Percentiles rank a stretch among this genome's conserved stretches.
Evolutionary conservation across 2,797 vertebrate genomes (phyloP).

Genomic region (Malacoctenus gilli): DNA sequence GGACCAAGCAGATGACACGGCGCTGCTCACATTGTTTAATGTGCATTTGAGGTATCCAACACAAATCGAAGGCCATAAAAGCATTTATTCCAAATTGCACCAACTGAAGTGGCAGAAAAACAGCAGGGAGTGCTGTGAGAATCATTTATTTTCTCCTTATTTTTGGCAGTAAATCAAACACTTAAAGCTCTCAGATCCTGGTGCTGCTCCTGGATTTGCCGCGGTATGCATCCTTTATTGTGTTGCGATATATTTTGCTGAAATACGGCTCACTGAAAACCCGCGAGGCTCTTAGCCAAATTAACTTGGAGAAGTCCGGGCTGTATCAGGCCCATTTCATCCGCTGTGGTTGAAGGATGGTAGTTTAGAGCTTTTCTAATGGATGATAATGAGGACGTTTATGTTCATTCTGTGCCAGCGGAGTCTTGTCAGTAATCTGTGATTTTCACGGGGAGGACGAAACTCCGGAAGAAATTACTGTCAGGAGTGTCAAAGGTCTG

Average conservation of each 20-base stretch:
- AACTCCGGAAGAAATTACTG: slow-evolving; percentile 23
- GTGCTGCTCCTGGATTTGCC: slow-evolving; percentile 23
- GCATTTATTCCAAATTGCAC: no score
- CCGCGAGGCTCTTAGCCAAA: slow-evolving; percentile 41
- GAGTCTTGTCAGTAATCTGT: slow-evolving; percentile 14
- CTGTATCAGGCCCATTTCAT: slow-evolving; percentile 23
- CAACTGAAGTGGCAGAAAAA: no score
- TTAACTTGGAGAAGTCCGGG: slow-evolving; percentile 25
- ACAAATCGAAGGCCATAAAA: no score
- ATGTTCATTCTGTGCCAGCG: slow-evolving; percentile 20
- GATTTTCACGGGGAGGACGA: slow-evolving; percentile 3
- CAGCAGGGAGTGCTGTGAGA: no score
- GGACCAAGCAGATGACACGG: no score
- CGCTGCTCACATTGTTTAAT: no score
- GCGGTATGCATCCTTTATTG: slow-evolving; percentile 24
- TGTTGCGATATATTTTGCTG: slow-evolving; percentile 27
- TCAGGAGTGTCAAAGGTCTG: slow-evolving; percentile 28
- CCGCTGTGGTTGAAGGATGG: slow-evolving; percentile 26
- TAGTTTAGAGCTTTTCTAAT: slow-evolving; percentile 42
- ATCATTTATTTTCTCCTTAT: no score
- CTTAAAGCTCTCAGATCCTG: slow-evolving; percentile 29
- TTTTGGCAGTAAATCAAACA: no score
- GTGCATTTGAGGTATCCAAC: no score
- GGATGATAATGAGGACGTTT: slow-evolving; percentile 49
- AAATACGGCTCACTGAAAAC: slow-evolving; percentile 35